Base-by-base conservation (phyloP, 2,113 vertebrate genomes). In the Jaculus jaculus region DNA sequence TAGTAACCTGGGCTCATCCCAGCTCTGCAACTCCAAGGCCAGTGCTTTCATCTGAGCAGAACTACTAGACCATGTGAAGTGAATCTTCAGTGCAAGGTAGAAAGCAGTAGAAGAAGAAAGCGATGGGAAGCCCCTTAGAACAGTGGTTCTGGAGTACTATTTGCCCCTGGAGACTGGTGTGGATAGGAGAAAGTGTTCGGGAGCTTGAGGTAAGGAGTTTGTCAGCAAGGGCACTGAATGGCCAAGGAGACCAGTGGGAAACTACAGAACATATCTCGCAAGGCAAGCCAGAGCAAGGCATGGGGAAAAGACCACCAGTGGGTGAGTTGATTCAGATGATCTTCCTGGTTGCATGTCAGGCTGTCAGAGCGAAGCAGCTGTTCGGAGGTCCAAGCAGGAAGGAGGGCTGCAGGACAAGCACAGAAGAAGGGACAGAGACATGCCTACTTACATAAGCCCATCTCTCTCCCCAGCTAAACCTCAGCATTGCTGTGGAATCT, bases 401-500 rank as follows among this genome's bases (percentile, higher is more conserved):
- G 16, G 68, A 16, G 28, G 39, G 54, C 34, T 13, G 47, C 15
- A 9, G 54, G 37, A 54, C 54, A 66, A 42, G 24, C 83, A 81
- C 60, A 13, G 39, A 60, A 75, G 75, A 34, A 79, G 69, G 60
- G 2, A 47, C 72, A 84, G 68, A 78, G n/a, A n/a, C 26, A 17
- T 74, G 75, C 9, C 71, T 77, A 13, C 26, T 72, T 21, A 10
- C 23, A 23, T 81, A 42, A 91, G 77, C 47, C 66, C 9, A 13
- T 20, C 80, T 42, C 28, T 54, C 54, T 28, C 2, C 2, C 87
- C 63, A 68, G 0, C 42, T 78, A 77, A 47, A 87, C 26, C 66
- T 79, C 28, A 15, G 54, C 79, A 42, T 92, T 89, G 47, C 6
- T 28, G 37, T 93, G 95, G 90, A 84, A 83, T 93, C 75, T 89